Evolutionary conservation across 53 echinoderm and acorn worm species (phyloP).

Genomic region (Stichopus horrens): DNA sequence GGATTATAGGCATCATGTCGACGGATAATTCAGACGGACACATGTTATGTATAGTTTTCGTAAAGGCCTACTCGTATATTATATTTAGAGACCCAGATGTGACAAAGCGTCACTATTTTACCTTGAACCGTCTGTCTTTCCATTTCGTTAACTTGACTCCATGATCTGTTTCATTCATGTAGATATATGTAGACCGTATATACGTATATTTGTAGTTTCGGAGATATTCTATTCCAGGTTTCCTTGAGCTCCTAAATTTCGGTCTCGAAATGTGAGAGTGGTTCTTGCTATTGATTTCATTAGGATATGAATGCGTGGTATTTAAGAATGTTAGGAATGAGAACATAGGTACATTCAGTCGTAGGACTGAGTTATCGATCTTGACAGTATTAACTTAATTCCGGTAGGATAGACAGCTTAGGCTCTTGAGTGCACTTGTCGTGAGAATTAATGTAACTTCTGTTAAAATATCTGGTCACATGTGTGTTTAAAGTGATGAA

Average conservation of each 20-base stretch:
- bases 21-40: no score
- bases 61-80: no score
- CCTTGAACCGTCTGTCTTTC: no score
- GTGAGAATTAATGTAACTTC: neutral
- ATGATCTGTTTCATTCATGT: no score
- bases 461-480: neutral
- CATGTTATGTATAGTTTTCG: no score
- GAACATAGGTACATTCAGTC: constrained; percentile 19
- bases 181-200: no score
- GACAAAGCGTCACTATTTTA: no score
- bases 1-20: no score
- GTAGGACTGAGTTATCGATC: neutral
- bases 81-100: no score
- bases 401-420: neutral
- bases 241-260: neutral
- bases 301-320: constrained; percentile 6
- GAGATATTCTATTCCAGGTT: neutral
- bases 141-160: no score
- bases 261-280: neutral
- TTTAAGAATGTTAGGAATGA: constrained; percentile 28
- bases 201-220: neutral
- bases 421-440: neutral
- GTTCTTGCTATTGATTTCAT: neutral
- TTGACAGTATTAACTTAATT: neutral
- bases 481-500: neutral